These are phyloP conservation scores for Isaurus tuberculatus DNA, from an alignment of 92 coral and sea anemone species.

Conservation along the genomic window DNA sequence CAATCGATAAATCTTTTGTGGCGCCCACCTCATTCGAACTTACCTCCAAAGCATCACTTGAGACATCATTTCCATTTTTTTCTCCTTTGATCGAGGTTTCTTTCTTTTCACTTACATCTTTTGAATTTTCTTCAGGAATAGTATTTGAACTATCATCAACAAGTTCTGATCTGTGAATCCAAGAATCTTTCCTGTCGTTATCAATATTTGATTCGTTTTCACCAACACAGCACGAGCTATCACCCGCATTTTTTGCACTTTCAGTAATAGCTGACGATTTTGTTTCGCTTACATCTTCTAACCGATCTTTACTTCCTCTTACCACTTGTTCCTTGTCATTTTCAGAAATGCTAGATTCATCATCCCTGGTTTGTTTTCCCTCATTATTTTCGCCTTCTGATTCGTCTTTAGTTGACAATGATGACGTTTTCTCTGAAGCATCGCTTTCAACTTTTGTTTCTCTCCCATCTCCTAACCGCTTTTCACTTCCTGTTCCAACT, in stretches of 20 bases:
- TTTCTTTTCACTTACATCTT: not conserved
- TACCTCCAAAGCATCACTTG: not conserved
- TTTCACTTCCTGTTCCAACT: too few species aligned
- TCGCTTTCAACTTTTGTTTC: not conserved
- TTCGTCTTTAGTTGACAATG: not conserved
- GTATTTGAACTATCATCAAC: not conserved
- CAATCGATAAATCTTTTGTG: not conserved
- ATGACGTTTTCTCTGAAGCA: not conserved
- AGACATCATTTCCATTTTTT: not conserved
- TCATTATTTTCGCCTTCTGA: not conserved
- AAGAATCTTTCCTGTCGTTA: not conserved
- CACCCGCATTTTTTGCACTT: not conserved
- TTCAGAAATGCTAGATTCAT: not conserved
- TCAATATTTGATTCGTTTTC: not conserved
- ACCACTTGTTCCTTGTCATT: not conserved
- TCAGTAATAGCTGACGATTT: too few species aligned
- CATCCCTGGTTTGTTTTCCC: not conserved
- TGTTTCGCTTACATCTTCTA: not conserved
- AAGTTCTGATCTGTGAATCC: not conserved
- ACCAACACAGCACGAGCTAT: not conserved
- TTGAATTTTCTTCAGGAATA: not conserved
- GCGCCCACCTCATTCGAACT: not conserved
- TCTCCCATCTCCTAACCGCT: not conserved
- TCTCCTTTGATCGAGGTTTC: not conserved
- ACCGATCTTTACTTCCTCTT: not conserved